phyloP scores from a whole-genome alignment of 1,140 invertebrate genomes.

The Chironomus tepperi region DNA sequence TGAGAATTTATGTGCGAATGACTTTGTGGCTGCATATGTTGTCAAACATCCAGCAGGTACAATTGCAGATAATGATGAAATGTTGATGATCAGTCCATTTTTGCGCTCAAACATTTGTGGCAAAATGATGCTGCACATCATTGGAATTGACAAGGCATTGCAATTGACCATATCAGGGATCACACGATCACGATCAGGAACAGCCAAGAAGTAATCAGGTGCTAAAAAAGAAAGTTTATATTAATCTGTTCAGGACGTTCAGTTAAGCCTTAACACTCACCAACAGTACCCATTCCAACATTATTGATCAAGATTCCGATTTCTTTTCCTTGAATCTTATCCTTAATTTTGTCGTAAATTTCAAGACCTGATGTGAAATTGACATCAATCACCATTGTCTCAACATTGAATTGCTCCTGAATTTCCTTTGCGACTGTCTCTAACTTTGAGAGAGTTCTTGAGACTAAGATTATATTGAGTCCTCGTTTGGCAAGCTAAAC shows the following conservation, averaged over 20 bases:
- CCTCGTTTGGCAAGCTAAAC: conserved; percentile 69
- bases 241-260: too few species aligned
- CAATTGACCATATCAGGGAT: conserved; percentile 56
- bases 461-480: conserved; percentile 81
- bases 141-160: conserved; percentile 64
- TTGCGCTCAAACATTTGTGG: conserved; percentile 79
- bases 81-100: conserved; percentile 84
- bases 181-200: conserved; percentile 49
- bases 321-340: conserved; percentile 67
- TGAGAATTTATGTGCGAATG: conserved; percentile 79
- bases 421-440: conserved; percentile 73
- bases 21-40: conserved; percentile 85
- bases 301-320: conserved; percentile 92
- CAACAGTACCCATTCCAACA: conserved; percentile 79
- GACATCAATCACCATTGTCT: conserved; percentile 72
- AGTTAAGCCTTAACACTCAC: too few species aligned
- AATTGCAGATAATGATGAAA: conserved; percentile 74
- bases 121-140: conserved; percentile 76
- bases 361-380: conserved; percentile 67
- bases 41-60: conserved; percentile 75
- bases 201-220: conserved; percentile 73
- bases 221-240: conserved; percentile 39
- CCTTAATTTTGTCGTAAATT: conserved; percentile 69
- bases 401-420: conserved; percentile 62
- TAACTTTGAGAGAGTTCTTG: conserved; percentile 73